These are phyloP conservation scores for Donacobius atricapilla DNA, from an alignment of 2,113 vertebrate species.

Conservation along the genomic window DNA sequence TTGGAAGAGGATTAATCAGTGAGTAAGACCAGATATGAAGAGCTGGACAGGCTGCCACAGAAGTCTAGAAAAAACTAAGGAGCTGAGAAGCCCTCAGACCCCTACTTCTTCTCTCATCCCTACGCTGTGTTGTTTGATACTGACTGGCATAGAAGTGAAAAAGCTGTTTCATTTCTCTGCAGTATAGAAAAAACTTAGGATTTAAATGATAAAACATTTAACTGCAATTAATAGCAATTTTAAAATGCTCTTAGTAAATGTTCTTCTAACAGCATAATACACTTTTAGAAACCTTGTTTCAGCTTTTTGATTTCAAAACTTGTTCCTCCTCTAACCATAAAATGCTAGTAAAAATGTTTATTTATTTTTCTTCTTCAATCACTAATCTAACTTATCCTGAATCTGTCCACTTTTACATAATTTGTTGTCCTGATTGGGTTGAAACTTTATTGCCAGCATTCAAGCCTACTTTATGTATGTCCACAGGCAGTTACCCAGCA, in stretches of 20 bases:
- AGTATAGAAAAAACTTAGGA: neutral
- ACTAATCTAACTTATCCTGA: neutral
- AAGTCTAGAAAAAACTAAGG: neutral
- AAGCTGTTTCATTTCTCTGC: neutral
- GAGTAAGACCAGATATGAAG: neutral
- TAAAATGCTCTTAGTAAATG: neutral
- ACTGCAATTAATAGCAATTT: neutral
- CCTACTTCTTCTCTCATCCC: neutral
- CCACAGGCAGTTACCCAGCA: neutral
- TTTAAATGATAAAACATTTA: neutral
- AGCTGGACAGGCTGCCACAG: neutral
- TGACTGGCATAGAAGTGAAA: neutral
- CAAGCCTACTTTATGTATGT: neutral
- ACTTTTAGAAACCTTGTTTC: neutral
- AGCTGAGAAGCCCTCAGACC: neutral
- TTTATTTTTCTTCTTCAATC: neutral
- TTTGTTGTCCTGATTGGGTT: neutral
- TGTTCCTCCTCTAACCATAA: neutral
- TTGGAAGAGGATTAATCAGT: neutral
- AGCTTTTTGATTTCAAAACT: neutral
- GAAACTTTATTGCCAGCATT: neutral
- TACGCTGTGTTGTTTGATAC: neutral
- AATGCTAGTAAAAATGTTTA: neutral
- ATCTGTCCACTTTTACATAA: neutral
- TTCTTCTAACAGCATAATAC: neutral